A percentile compares a stretch with the other conserved stretches of the same genome.
phyloP scores from a whole-genome alignment of 2,888 invertebrate genomes.

The Falcaria lacertinaria region DNA sequence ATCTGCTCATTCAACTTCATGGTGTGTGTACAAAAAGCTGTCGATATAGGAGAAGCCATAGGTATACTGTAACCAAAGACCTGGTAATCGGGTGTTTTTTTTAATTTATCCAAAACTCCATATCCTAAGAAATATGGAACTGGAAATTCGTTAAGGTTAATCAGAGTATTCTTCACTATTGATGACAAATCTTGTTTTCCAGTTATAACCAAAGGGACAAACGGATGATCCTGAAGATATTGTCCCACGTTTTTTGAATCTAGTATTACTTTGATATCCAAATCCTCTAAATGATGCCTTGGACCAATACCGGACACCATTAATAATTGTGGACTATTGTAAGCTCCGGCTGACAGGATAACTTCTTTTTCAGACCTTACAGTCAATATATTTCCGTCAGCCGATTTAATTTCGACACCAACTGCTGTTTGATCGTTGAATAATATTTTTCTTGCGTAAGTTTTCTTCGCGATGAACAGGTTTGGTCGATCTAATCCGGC shows the following conservation, averaged over 20 bases:
- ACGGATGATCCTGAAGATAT: conserved; percentile 44
- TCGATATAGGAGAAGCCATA: conserved; percentile 21
- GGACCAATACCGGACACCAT: conserved; percentile 52
- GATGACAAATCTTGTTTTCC: conserved; percentile 21
- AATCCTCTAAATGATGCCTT: conserved; percentile 26
- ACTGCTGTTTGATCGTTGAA: conserved; percentile 24
- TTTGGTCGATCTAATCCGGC: conserved; percentile 28
- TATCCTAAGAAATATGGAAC: conserved; percentile 34
- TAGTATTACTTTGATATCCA: conserved; percentile 27
- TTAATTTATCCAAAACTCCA: conserved; percentile 31
- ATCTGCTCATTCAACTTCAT: conserved; percentile 30
- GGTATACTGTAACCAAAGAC: conserved; percentile 24
- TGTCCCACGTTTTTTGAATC: conserved; percentile 40
- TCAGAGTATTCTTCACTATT: conserved; percentile 20
- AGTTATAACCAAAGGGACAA: conserved; percentile 32
- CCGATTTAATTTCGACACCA: conserved; percentile 31
- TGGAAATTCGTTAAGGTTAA: conserved; percentile 36
- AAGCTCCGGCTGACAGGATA: conserved; percentile 41
- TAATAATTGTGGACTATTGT: conserved; percentile 42
- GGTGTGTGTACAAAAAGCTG: conserved; percentile 28
- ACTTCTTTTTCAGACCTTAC: conserved; percentile 34
- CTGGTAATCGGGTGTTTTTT: conserved; percentile 45
- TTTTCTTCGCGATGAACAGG: conserved; percentile 31
- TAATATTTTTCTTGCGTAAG: conserved; percentile 31
- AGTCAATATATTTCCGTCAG: conserved; percentile 9